Evolutionary conservation across 2,888 invertebrate species (phyloP).

Genomic region (Drosophila antonietae): DNA sequence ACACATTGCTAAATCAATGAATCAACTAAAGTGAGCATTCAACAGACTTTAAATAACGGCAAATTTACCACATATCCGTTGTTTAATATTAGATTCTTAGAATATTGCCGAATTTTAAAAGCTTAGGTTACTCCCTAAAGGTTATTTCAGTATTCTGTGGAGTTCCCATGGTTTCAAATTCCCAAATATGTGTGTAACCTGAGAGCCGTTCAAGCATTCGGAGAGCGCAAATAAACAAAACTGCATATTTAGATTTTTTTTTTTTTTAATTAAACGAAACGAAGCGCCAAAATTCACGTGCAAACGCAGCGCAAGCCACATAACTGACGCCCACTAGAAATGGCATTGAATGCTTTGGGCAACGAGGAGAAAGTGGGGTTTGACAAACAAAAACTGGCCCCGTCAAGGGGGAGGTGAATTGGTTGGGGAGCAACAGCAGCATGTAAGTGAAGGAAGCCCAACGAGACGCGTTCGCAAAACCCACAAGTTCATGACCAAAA

Average conservation of each 20-base stretch:
- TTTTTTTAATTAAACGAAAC: neutral
- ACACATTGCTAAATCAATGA: neutral
- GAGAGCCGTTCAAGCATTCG: constrained; percentile 29
- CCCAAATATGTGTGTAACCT: constrained; percentile 33
- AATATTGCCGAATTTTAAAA: constrained; percentile 22
- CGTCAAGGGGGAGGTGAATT: constrained; percentile 1
- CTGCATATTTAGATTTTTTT: constrained; percentile 16
- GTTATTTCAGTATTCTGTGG: neutral
- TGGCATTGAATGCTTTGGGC: constrained; percentile 11
- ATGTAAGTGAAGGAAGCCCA: constrained; percentile 15
- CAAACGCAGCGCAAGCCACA: constrained; percentile 11
- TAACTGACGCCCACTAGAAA: constrained; percentile 25
- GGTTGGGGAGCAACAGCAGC: constrained; percentile 5
- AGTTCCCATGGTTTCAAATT: constrained; percentile 45
- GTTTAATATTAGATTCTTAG: constrained; percentile 21
- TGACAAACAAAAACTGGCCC: constrained; percentile 31
- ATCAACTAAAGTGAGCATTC: neutral
- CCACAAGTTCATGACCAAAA: constrained; percentile 77
- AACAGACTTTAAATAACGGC: neutral
- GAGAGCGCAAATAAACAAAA: constrained; percentile 30
- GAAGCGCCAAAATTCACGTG: constrained; percentile 25
- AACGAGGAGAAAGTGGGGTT: neutral
- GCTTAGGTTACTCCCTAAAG: constrained; percentile 46
- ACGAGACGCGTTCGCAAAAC: constrained; percentile 37
- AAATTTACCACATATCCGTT: neutral